These are phyloP conservation scores for Megalops cyprinoides DNA, from an alignment of 2,797 vertebrate species.

Conservation along the genomic window DNA sequence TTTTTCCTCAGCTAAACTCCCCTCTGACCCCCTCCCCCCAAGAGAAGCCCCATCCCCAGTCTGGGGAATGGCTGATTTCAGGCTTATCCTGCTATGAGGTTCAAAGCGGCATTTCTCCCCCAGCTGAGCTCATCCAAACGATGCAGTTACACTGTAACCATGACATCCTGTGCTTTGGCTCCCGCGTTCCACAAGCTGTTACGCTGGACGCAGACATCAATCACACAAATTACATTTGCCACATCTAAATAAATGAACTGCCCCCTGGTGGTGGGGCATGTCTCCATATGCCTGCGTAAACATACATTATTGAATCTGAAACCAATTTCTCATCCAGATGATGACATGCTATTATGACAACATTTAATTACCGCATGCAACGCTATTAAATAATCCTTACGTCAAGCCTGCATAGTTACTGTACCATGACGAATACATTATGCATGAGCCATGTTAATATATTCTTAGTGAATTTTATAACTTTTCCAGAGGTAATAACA, in stretches of 20 bases:
- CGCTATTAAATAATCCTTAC: background rate
- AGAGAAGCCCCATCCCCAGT: too few relatives aligned
- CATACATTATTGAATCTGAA: background rate
- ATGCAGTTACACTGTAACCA: background rate
- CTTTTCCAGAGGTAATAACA: background rate
- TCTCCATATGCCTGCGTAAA: background rate
- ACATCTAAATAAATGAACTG: background rate
- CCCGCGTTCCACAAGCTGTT: background rate
- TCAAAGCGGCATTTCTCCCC: too few relatives aligned
- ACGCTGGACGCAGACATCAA: background rate
- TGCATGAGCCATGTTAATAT: background rate
- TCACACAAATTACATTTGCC: background rate
- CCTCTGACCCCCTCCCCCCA: too few relatives aligned
- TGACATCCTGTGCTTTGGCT: background rate
- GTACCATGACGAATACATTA: background rate
- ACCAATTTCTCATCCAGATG: background rate
- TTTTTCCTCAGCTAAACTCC: too few relatives aligned
- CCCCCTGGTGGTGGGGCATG: background rate
- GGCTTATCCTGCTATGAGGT: background rate
- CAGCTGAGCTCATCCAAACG: background rate
- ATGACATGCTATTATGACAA: background rate
- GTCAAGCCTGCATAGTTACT: background rate
- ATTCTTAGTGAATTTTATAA: background rate
- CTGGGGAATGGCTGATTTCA: background rate
- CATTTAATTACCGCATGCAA: conserved; percentile 1